Percentiles rank a stretch among this genome's conserved stretches.
These are phyloP conservation scores for Lates calcarifer DNA, from an alignment of 2,113 vertebrate species.

Conservation along the genomic window DNA sequence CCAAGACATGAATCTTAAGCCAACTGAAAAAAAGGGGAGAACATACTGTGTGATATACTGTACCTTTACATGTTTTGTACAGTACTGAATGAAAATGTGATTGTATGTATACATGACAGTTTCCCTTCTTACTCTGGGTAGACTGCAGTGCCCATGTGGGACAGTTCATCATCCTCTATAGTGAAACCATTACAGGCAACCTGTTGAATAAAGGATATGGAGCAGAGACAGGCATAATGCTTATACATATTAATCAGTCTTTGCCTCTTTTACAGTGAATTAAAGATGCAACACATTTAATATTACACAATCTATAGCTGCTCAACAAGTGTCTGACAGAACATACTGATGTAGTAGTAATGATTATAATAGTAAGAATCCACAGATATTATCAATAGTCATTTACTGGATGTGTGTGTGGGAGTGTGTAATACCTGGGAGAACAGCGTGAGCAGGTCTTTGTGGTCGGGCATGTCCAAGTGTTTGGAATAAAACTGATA, in stretches of 20 bases:
- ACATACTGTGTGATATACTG: neutral
- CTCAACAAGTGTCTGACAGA: too few species aligned
- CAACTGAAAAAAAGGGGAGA: neutral
- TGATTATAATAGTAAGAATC: too few species aligned
- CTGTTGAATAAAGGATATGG: constrained; percentile 73
- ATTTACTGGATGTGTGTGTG: neutral
- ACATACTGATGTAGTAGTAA: too few species aligned
- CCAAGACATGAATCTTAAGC: neutral
- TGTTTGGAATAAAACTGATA: constrained; percentile 96
- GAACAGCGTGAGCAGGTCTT: constrained; percentile 89
- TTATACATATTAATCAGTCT: neutral
- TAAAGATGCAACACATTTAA: neutral
- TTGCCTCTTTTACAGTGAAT: neutral
- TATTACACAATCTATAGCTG: too few species aligned
- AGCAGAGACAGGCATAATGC: neutral
- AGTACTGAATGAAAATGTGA: neutral
- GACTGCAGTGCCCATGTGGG: constrained; percentile 93
- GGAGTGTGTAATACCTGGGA: constrained; percentile 88
- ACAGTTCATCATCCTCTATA: constrained; percentile 96
- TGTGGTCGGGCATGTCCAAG: constrained; percentile 89
- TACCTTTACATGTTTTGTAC: neutral
- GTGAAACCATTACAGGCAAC: constrained; percentile 98
- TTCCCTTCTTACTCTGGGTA: constrained; percentile 92
- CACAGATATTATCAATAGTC: neutral
- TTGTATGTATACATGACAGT: neutral